Evolutionary conservation across 1,140 invertebrate species (phyloP), one percentile per base, ranked within the genome.

Genomic region (Camponotus vicinus): DNA sequence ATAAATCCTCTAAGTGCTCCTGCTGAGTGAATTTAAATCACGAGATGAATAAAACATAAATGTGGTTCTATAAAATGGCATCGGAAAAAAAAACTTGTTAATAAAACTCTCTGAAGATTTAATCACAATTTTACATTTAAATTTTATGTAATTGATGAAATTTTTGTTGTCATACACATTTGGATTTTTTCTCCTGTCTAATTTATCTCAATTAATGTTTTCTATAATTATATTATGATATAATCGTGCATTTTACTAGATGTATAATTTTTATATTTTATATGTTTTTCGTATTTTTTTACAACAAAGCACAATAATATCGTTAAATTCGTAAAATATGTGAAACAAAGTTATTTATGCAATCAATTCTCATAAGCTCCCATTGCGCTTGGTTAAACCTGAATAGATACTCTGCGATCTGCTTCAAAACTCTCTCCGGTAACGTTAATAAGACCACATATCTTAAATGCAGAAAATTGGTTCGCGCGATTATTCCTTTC

Each of bases 391-490:
- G 79, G 27, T 61, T 73, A 40, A 82, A 18, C 55, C 61, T 61
- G 18, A 27, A 73, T 11, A 40, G 69, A 45, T 61, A 63, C 7
- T 63, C 79, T 59, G 37, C 49, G 40, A 82, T 45, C 66, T 79
- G 27, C 27, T 59, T 82, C 27, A 82, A 61, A 40, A 61, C 55
- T 13, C 37, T 73, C 45, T 27, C 27, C 27, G 27, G 0, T 27
- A 27, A 27, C 27, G 18, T 73, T 73, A 73, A 83, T 73, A 75
- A 73, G 40, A 61, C 8, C 69, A 63, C 40, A 75, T 45, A 61
- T 3, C 40, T 49, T 21, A 61, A 83, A 73, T 73, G 27, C 27
- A 45, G 79, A 83, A 75, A 83, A 83, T 75, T n/a, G 37, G 55
- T 37, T 49, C 27, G 32, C 67, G 37, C 55, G 42, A 73, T 75